A percentile compares a stretch with the other conserved stretches of the same genome.
Evolutionary conservation across 2,888 invertebrate species (phyloP).

Genomic region (Drosophila heteroneura): DNA sequence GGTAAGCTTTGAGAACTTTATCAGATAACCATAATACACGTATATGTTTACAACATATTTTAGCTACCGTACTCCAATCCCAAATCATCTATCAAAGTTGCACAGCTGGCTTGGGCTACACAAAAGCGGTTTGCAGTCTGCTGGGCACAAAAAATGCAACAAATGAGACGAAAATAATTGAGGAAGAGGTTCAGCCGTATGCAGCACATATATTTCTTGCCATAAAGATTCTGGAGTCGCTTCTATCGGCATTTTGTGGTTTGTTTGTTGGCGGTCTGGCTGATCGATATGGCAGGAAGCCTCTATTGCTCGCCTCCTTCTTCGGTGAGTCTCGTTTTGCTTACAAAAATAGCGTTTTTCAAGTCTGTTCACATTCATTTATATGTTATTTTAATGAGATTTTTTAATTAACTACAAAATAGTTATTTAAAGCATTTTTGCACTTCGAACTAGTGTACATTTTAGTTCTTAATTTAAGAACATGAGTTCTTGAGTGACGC

Average conservation of each 20-base stretch:
- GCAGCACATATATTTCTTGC: constrained; percentile 88
- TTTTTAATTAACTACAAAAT: neutral
- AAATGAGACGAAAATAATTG: constrained; percentile 85
- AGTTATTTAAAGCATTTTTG: neutral
- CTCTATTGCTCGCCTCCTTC: constrained; percentile 88
- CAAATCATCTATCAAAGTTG: constrained; percentile 90
- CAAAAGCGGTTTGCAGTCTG: constrained; percentile 87
- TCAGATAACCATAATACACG: neutral
- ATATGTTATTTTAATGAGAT: neutral
- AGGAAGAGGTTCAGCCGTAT: constrained; percentile 88
- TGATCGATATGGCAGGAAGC: constrained; percentile 91
- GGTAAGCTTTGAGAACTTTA: constrained; percentile 53
- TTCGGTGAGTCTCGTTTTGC: constrained; percentile 86
- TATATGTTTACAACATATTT: constrained; percentile 15
- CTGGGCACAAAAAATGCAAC: constrained; percentile 85
- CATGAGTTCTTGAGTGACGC: neutral
- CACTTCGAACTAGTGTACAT: neutral
- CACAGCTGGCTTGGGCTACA: constrained; percentile 87
- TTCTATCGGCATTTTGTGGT: constrained; percentile 89
- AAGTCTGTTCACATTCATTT: neutral
- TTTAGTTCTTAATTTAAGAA: neutral
- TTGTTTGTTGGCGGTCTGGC: constrained; percentile 92
- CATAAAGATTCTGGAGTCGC: constrained; percentile 87
- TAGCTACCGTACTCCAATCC: constrained; percentile 87
- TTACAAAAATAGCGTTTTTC: neutral